Percentiles rank a stretch among this genome's conserved stretches.
These are phyloP conservation scores for Ptychadena robeensis DNA, from an alignment of 2,797 vertebrate species.

Conservation along the genomic window DNA sequence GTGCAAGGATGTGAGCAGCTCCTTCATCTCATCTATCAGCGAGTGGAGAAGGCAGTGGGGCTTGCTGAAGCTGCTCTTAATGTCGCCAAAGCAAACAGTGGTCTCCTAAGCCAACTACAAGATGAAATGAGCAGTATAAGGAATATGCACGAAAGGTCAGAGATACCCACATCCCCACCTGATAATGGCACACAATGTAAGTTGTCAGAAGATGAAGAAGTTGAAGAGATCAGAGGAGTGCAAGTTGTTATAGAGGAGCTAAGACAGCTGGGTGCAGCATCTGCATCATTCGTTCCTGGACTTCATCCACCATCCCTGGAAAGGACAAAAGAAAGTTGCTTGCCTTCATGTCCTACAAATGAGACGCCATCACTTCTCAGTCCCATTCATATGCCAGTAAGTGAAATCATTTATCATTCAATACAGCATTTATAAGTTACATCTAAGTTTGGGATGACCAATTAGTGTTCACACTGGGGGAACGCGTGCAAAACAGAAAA, in stretches of 20 bases:
- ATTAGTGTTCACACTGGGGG: too few relatives aligned
- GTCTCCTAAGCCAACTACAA: slow-evolving; percentile 69
- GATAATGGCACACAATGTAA: slow-evolving; percentile 41
- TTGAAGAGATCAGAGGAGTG: slow-evolving; percentile 69
- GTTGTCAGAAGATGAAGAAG: slow-evolving; percentile 65
- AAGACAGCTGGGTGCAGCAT: slow-evolving; percentile 70
- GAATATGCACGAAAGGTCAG: slow-evolving; percentile 62
- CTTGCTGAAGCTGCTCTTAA: slow-evolving; percentile 70
- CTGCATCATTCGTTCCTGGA: slow-evolving; percentile 60
- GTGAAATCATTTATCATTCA: background rate
- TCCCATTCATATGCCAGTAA: slow-evolving; percentile 63
- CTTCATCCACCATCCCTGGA: slow-evolving; percentile 59
- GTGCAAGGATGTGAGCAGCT: slow-evolving; percentile 72
- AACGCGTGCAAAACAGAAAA: background rate
- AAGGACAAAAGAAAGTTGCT: slow-evolving; percentile 61
- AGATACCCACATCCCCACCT: slow-evolving; percentile 37
- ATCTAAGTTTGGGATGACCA: background rate
- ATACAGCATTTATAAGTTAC: background rate
- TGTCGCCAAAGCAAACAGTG: slow-evolving; percentile 70
- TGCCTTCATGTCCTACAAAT: slow-evolving; percentile 48
- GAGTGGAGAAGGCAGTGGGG: slow-evolving; percentile 72
- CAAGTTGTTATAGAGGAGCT: slow-evolving; percentile 74
- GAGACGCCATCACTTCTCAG: slow-evolving; percentile 64
- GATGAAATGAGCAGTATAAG: slow-evolving; percentile 68
- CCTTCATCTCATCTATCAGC: slow-evolving; percentile 75